phyloP scores from a whole-genome alignment of 2,797 vertebrate species.

The Myotis daubentonii region DNA sequence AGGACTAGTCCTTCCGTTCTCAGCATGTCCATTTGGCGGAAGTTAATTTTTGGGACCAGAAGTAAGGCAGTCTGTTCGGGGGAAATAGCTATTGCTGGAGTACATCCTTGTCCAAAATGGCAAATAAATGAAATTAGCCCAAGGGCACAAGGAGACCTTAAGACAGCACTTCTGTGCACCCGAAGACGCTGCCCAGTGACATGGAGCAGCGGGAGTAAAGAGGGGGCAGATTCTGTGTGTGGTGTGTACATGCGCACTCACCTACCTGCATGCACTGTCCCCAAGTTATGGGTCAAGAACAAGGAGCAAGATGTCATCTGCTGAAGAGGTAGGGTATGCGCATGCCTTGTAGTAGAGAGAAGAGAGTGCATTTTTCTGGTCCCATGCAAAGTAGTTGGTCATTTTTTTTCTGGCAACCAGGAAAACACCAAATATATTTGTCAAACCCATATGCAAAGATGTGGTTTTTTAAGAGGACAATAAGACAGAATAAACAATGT shows the following conservation, averaged over 20 bases:
- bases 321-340: not conserved
- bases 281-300: not conserved
- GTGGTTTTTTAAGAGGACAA: not conserved
- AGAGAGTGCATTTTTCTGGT: not conserved
- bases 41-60: not conserved
- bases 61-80: not conserved
- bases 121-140: not conserved
- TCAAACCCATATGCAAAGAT: not conserved
- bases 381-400: no score
- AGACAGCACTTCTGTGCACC: accelerated
- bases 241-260: accelerated
- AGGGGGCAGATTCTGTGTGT: not conserved
- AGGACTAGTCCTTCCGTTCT: not conserved
- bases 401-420: not conserved
- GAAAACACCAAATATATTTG: not conserved
- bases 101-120: not conserved
- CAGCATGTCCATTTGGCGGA: not conserved
- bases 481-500: not conserved
- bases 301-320: not conserved
- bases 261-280: no score
- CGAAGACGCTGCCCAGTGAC: accelerated
- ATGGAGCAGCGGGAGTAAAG: accelerated
- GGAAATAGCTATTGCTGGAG: not conserved
- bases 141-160: not conserved
- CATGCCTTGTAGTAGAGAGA: not conserved